These are phyloP conservation scores for Aleadryas rufinucha DNA, from an alignment of 2,113 vertebrate genomes.

Conservation along the genomic window DNA sequence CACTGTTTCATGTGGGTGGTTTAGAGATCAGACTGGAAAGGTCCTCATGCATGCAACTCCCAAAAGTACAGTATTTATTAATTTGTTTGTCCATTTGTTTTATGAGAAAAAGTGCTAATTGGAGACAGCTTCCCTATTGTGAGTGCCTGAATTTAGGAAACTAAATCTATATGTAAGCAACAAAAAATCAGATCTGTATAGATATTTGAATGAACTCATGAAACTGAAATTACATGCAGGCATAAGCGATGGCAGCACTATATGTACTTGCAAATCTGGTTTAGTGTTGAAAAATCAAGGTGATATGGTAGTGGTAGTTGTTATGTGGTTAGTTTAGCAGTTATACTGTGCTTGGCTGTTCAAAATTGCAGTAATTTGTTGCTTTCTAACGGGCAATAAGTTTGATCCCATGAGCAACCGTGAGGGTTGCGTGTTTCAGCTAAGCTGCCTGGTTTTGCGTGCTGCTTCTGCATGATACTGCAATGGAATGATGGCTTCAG, in stretches of 20 bases:
- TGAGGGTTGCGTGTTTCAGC: background rate
- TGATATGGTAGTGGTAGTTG: background rate
- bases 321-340: background rate
- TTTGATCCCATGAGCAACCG: background rate
- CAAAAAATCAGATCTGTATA: background rate
- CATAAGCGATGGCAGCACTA: background rate
- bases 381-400: background rate
- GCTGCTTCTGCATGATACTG: background rate
- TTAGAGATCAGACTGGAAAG: background rate
- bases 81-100: background rate
- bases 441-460: background rate
- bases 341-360: background rate
- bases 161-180: background rate
- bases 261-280: background rate
- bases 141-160: background rate
- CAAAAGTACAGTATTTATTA: background rate
- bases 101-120: background rate
- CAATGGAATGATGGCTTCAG: background rate
- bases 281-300: background rate
- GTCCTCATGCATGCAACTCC: background rate
- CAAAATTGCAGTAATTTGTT: background rate
- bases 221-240: background rate
- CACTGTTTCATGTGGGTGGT: fast-evolving
- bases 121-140: background rate
- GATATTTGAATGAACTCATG: background rate